Evolutionary conservation across 2,888 invertebrate genomes (phyloP).

Genomic region (Antitype chi): DNA sequence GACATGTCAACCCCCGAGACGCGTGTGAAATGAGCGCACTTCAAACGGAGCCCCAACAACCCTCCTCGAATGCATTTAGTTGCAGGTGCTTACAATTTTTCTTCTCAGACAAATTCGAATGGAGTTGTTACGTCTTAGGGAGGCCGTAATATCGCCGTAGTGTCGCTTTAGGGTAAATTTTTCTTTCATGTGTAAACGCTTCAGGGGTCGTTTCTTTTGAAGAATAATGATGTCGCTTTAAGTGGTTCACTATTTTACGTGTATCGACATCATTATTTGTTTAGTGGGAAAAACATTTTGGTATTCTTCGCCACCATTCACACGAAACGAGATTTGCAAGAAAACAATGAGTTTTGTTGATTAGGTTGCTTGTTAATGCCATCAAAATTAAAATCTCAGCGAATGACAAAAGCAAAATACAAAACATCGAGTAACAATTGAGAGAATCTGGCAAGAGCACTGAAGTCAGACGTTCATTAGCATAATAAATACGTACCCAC

Average conservation of each 20-base stretch:
- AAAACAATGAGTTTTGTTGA: constrained; percentile 27
- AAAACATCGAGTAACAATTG: constrained; percentile 57
- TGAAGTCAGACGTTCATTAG: constrained; percentile 81
- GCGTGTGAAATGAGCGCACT: constrained; percentile 86
- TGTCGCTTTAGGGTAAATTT: constrained; percentile 60
- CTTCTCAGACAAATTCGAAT: constrained; percentile 85
- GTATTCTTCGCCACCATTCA: constrained; percentile 11
- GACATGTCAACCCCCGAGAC: constrained; percentile 80
- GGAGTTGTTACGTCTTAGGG: constrained; percentile 74
- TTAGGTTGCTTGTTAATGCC: constrained; percentile 13
- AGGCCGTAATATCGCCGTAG: constrained; percentile 72
- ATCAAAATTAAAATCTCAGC: constrained; percentile 40
- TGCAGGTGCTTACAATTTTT: constrained; percentile 89
- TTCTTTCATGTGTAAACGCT: constrained; percentile 73
- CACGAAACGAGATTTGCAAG: constrained; percentile 7
- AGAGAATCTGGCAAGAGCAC: constrained; percentile 66
- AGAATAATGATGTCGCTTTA: constrained; percentile 70
- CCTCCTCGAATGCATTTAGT: constrained; percentile 85
- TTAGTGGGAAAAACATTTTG: constrained; percentile 16
- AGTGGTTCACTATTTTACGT: constrained; percentile 52
- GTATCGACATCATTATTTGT: constrained; percentile 45
- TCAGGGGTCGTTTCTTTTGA: constrained; percentile 71
- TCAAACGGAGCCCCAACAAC: constrained; percentile 76
- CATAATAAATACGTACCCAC: constrained; percentile 81
- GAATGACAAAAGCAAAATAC: constrained; percentile 43